Conservation (phyloP, 2,888 invertebrate species). For the Chymomyza caudatula region DNA sequence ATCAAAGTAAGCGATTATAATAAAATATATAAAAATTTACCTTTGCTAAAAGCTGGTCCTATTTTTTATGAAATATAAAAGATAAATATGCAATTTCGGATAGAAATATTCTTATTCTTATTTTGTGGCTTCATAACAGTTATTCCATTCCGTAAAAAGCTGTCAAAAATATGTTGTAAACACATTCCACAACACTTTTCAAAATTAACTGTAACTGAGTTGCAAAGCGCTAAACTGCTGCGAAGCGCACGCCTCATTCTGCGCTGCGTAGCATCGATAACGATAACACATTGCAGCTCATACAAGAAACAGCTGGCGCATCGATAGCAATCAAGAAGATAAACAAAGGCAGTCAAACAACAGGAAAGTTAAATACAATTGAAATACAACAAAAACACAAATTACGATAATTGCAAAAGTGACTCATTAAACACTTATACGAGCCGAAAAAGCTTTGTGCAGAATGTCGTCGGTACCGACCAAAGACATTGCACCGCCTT, state of each 20-base stretch:
- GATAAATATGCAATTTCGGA: no score
- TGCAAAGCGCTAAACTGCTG: no score
- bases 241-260: not conserved
- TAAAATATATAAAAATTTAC: no score
- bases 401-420: constrained; percentile 7
- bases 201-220: not conserved
- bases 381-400: not conserved
- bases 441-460: not conserved
- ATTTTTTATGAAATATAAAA: no score
- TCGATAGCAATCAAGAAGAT: not conserved
- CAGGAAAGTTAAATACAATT: not conserved
- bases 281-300: not conserved
- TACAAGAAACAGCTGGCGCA: not conserved
- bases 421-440: constrained; percentile 20
- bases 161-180: not conserved
- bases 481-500: constrained; percentile 79
- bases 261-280: not conserved
- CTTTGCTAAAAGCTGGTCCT: no score
- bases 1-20: no score
- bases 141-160: no score
- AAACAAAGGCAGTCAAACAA: not conserved
- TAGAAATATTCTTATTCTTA: no score
- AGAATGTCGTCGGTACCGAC: not conserved
- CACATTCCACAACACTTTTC: not conserved
- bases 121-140: no score